Evolutionary conservation across 1,140 invertebrate species (phyloP), one percentile per base, ranked within the genome.

Genomic region (Drosophila aff.): DNA sequence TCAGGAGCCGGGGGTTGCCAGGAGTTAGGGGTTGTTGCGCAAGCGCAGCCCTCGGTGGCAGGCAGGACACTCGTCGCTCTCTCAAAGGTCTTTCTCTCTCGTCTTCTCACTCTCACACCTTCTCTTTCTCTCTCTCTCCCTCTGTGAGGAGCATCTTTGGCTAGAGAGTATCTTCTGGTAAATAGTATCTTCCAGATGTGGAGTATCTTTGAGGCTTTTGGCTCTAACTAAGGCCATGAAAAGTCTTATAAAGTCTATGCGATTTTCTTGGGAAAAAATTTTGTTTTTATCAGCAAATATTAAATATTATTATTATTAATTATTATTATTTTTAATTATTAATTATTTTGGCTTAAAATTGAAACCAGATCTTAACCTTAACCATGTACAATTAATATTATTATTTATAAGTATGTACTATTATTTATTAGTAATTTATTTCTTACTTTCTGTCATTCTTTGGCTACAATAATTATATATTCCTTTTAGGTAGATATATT

Each of bases 1-100:
- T 18, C 52, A 46, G 21, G 18, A 43, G 60, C 13, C 18, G 10
- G 23, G 13, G 49, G 50, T 58, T 57, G 13, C 33, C 43, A 15
- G 41, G 55, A 28, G 40, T 63, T 81, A 81, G 59, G 85, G 85
- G 85, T 90, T 85, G 84, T 90, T 90, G 81, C 85, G 85, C 85
- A 89, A 90, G 69, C 65, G 81, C 78, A 87, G 73, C 58, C 82
- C 47, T n/a, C 23, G 26, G 11, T 15, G 44, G 21, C 44, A 47
- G 41, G 49, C 33, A 55, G 53, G 65, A 63, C 53, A 55, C 36
- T 21, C 60, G 9, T 15, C 13, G 16, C 59, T 18, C 28, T 31
- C 26, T 40, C 28, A 28, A 6, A 31, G 40, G 38, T 33, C 36
- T 33, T 23, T 15, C 21, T 23, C 36, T 33, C 44, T 43, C 33